A percentile compares a stretch with the other conserved stretches of the same genome.
phyloP scores from a whole-genome alignment of 1,140 invertebrate genomes.

The Bicyclus anynana region DNA sequence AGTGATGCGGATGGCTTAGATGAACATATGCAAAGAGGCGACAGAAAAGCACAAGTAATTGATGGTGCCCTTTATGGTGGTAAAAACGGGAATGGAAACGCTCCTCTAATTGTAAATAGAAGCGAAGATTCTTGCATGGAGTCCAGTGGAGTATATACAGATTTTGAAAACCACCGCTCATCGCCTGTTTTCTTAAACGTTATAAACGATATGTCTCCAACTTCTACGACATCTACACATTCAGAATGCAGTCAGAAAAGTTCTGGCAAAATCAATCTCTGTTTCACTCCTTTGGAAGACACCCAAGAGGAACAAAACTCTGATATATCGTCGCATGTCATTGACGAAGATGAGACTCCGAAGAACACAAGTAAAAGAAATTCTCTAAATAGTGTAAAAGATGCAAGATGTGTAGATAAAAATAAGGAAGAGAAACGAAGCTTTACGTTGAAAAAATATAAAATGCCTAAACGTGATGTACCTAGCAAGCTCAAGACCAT shows the following conservation, averaged over 20 bases:
- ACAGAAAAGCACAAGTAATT: constrained; percentile 86
- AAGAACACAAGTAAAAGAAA: constrained; percentile 67
- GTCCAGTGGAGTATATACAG: constrained; percentile 90
- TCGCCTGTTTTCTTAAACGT: constrained; percentile 73
- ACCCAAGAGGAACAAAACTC: constrained; percentile 45
- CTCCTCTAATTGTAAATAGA: constrained; percentile 72
- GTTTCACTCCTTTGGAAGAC: constrained; percentile 51
- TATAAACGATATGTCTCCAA: constrained; percentile 78
- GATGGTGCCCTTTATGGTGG: constrained; percentile 89
- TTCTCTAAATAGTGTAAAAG: constrained; percentile 66
- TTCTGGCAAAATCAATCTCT: constrained; percentile 43
- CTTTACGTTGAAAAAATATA: constrained; percentile 82
- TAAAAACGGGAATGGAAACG: constrained; percentile 74
- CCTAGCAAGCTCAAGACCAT: constrained; percentile 86
- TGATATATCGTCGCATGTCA: constrained; percentile 32
- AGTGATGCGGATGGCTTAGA: constrained; percentile 89
- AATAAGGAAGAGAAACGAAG: constrained; percentile 78
- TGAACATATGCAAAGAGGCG: constrained; percentile 82
- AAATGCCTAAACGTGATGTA: constrained; percentile 86
- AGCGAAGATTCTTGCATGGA: constrained; percentile 86
- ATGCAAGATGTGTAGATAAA: constrained; percentile 49
- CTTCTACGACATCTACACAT: constrained; percentile 74
- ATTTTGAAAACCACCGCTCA: constrained; percentile 83
- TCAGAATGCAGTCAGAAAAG: constrained; percentile 72
- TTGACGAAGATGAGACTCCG: constrained; percentile 53